Base-by-base conservation (phyloP, 2,888 invertebrate genomes). In the Chelonus formosanus region DNA sequence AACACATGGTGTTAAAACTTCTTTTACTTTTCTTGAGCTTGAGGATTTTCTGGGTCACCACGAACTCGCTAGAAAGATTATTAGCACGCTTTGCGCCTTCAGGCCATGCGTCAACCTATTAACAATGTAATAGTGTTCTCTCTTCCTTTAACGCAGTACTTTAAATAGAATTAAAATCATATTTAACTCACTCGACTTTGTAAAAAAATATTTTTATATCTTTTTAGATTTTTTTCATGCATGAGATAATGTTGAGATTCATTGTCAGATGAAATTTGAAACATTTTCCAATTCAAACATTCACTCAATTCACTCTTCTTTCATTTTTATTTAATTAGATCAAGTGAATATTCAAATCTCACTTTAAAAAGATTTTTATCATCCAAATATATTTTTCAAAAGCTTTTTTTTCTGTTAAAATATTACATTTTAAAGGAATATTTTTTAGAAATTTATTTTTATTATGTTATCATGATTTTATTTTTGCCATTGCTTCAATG, bases 41-140 rank as follows among this genome's bases (percentile, higher is more conserved):
- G n/a, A 47, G 44, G 7, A 62, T 61, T 62, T 66, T 57, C 57
- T 66, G 57, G 56, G 52, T 62, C 66, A 66, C 48, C 61, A 31
- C 65, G 43, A 56, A 65, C 55, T 59, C 48, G 53, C 36, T 65
- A 48, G 47, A 59, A 61, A 20, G 52, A 66, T 66, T 66, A 66
- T 66, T 66, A 61, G 61, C 40, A 66, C 48, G 48, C 65, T 61
- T 60, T 66, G 55, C 61, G 56, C 65, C 65, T 66, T 52, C 61
- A 44, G 61, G 65, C 55, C 34, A 61, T 60, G 61, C 65, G 61
- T 66, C 61, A 56, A 61, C 40, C 60, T 52, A 65, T 65, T 65
- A 58, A 65, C 40, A 45, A 58, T 63, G 48, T 43, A 63, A 57
- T 63, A 52, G 57, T 63, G 36, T 40, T 10, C 58, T 47, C 58